These are phyloP conservation scores for Drosophila nannoptera DNA, from an alignment of 1,140 invertebrate genomes.

Conservation along the genomic window DNA sequence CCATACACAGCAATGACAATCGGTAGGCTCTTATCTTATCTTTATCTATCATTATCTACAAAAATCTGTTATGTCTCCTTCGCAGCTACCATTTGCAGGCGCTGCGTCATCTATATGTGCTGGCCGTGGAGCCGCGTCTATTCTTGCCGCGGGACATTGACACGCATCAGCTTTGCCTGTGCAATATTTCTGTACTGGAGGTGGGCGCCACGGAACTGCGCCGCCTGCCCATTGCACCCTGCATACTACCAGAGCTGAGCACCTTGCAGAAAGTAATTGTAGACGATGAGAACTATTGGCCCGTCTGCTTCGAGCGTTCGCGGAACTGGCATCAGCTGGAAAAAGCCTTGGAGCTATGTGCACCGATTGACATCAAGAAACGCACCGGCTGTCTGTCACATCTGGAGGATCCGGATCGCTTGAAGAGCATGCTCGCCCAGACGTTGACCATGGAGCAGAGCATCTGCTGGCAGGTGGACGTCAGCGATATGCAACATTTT, in stretches of 20 bases:
- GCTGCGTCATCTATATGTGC: slow-evolving; percentile 95
- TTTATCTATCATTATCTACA: background rate
- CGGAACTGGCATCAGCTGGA: slow-evolving; percentile 90
- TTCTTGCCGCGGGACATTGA: slow-evolving; percentile 92
- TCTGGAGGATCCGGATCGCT: slow-evolving; percentile 91
- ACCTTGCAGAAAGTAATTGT: slow-evolving; percentile 88
- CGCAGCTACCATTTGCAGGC: slow-evolving; percentile 93
- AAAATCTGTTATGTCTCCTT: background rate
- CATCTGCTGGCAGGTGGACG: slow-evolving; percentile 79
- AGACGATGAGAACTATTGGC: slow-evolving; percentile 92
- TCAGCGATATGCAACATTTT: slow-evolving; percentile 85
- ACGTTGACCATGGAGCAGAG: slow-evolving; percentile 88
- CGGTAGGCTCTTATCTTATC: slow-evolving; percentile 58
- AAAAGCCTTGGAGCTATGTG: slow-evolving; percentile 85
- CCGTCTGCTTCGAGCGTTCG: slow-evolving; percentile 88
- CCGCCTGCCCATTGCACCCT: slow-evolving; percentile 84
- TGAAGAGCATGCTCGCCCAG: slow-evolving; percentile 89
- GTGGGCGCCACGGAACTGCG: slow-evolving; percentile 59
- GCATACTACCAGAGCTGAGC: slow-evolving; percentile 90
- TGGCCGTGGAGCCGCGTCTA: slow-evolving; percentile 93
- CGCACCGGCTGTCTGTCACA: slow-evolving; percentile 93
- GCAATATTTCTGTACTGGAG: slow-evolving; percentile 82
- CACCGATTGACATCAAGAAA: slow-evolving; percentile 91
- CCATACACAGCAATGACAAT: slow-evolving; percentile 97
- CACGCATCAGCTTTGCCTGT: slow-evolving; percentile 88